Evolutionary conservation across 2,797 vertebrate species (phyloP).

Genomic region (Vultur gryphus): DNA sequence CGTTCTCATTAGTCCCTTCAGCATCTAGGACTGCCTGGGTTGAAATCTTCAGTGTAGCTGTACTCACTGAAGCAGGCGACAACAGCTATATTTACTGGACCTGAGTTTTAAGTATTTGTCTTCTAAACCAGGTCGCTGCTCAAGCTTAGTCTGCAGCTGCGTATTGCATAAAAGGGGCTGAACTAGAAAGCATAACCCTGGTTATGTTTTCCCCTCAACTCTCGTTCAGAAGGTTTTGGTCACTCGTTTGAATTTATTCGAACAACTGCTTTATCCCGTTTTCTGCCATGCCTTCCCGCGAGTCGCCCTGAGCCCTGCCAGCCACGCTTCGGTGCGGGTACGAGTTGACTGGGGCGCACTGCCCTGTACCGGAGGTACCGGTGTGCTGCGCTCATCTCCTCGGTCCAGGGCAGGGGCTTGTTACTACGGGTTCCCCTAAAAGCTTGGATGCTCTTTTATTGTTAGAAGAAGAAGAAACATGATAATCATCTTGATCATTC

Average conservation of each 20-base stretch:
- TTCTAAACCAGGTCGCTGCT: neutral
- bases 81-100: neutral
- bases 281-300: neutral
- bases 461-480: neutral
- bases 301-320: neutral
- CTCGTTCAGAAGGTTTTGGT: neutral
- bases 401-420: neutral
- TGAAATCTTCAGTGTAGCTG: neutral
- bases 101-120: neutral
- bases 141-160: neutral
- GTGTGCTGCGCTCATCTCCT: neutral
- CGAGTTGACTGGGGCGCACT: no score
- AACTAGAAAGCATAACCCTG: neutral
- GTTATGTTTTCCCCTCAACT: neutral
- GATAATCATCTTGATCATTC: neutral
- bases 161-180: neutral
- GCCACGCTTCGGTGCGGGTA: fast-evolving
- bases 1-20: neutral
- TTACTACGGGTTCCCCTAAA: neutral
- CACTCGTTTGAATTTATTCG: neutral
- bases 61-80: neutral
- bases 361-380: neutral
- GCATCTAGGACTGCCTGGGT: neutral
- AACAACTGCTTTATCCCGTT: neutral
- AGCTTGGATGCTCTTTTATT: neutral